Evolutionary conservation across 2,888 invertebrate species (phyloP).

Genomic region (Athetis lepigone): DNA sequence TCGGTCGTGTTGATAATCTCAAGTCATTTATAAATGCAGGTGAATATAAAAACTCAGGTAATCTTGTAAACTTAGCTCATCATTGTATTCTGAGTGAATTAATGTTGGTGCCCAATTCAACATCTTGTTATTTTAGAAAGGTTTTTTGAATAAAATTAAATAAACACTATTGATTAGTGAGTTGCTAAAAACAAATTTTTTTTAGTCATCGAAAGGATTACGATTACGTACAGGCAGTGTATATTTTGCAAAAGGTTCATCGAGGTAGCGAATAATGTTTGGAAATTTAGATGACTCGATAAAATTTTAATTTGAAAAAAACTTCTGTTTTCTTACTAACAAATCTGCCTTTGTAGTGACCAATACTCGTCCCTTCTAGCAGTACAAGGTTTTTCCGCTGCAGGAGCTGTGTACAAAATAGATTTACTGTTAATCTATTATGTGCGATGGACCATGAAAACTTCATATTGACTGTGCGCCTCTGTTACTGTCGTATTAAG

Average conservation of each 20-base stretch:
- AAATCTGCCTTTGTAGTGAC: neutral
- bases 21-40: conserved; percentile 27
- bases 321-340: neutral
- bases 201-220: conserved; percentile 25
- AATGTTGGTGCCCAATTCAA: conserved; percentile 29
- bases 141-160: conserved; percentile 12
- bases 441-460: conserved; percentile 67
- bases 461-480: conserved; percentile 54
- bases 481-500: conserved; percentile 31
- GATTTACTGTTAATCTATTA: conserved; percentile 66
- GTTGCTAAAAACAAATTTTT: conserved; percentile 1
- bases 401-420: conserved; percentile 53
- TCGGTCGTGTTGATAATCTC: conserved; percentile 39
- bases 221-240: conserved; percentile 9
- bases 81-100: conserved; percentile 21
- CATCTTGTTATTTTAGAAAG: conserved; percentile 12
- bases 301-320: conserved; percentile 20
- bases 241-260: conserved; percentile 29
- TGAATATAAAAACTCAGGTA: conserved; percentile 42
- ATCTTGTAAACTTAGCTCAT: conserved; percentile 29
- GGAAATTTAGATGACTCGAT: conserved; percentile 11
- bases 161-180: conserved; percentile 13
- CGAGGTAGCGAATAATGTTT: conserved; percentile 19
- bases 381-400: neutral
- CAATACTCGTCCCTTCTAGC: neutral